A percentile compares a stretch with the other conserved stretches of the same genome.
These are phyloP conservation scores for Polydrusus pterygomalis DNA, from an alignment of 2,888 invertebrate species.

Conservation along the genomic window DNA sequence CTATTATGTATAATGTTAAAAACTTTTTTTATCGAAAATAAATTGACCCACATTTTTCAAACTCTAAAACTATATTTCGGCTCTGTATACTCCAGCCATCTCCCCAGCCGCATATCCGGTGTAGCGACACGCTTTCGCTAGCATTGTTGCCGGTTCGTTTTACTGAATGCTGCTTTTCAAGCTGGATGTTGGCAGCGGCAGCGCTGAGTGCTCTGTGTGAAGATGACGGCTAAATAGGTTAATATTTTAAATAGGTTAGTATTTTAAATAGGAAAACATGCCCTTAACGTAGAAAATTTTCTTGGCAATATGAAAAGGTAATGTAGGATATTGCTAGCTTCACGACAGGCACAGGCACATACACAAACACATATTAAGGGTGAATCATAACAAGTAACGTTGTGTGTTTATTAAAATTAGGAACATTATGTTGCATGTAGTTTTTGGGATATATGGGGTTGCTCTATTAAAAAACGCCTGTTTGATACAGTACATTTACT, in stretches of 20 bases:
- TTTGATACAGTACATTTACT: too few relatives aligned
- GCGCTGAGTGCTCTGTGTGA: background rate
- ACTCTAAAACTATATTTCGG: background rate
- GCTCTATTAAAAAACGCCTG: too few relatives aligned
- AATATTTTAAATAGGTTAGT: conserved; percentile 6
- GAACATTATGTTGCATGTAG: too few relatives aligned
- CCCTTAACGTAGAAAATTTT: background rate
- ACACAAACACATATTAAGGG: background rate
- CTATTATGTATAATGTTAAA: too few relatives aligned
- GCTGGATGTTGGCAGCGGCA: background rate
- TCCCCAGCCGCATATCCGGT: conserved; percentile 17
- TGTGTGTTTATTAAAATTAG: background rate
- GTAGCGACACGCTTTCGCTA: conserved; percentile 15
- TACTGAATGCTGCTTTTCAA: background rate
- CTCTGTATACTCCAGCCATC: conserved; percentile 10
- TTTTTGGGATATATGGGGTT: too few relatives aligned
- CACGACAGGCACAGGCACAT: background rate
- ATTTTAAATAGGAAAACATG: conserved; percentile 3
- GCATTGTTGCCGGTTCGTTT: conserved; percentile 21
- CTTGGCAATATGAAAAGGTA: background rate
- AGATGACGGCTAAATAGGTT: conserved; percentile 2
- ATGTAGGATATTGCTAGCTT: background rate
- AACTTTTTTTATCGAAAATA: too few relatives aligned
- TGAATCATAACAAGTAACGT: too few relatives aligned
- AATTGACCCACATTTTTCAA: background rate